Percentiles rank a stretch among this genome's conserved stretches.
phyloP scores from a whole-genome alignment of 1,140 invertebrate species.

The Solenopsis fugax region DNA sequence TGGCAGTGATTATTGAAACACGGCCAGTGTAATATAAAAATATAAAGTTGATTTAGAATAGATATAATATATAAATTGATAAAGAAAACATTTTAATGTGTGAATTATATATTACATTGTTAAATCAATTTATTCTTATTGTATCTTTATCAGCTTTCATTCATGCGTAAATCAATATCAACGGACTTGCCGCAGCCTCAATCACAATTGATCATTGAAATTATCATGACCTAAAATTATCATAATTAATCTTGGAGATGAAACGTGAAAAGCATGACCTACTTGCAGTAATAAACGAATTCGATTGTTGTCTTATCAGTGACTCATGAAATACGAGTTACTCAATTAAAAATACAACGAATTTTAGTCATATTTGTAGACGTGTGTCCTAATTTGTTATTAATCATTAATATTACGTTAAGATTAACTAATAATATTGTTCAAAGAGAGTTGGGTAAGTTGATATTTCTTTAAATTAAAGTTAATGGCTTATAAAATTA shows the following conservation, averaged over 20 bases:
- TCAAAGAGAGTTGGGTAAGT: neutral
- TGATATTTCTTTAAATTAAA: too few relatives aligned
- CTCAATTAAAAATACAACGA: neutral
- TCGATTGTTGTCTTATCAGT: constrained; percentile 35
- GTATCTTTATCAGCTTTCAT: neutral
- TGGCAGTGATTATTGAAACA: too few relatives aligned
- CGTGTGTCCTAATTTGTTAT: neutral
- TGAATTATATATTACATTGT: neutral
- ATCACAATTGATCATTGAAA: constrained; percentile 1
- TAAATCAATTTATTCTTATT: constrained; percentile 22
- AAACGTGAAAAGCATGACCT: constrained; percentile 7
- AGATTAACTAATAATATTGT: neutral
- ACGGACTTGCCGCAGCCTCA: neutral
- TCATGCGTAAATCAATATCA: neutral
- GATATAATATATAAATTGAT: neutral
- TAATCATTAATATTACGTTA: neutral
- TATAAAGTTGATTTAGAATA: neutral
- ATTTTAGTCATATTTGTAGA: neutral
- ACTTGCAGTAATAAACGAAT: constrained; percentile 14
- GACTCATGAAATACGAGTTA: constrained; percentile 8
- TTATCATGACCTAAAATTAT: neutral
- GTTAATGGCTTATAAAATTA: too few relatives aligned
- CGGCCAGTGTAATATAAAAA: neutral
- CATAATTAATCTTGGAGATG: neutral
- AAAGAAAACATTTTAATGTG: neutral